phyloP scores from a whole-genome alignment of 2,888 invertebrate genomes.

The Aleiodes testaceus region DNA sequence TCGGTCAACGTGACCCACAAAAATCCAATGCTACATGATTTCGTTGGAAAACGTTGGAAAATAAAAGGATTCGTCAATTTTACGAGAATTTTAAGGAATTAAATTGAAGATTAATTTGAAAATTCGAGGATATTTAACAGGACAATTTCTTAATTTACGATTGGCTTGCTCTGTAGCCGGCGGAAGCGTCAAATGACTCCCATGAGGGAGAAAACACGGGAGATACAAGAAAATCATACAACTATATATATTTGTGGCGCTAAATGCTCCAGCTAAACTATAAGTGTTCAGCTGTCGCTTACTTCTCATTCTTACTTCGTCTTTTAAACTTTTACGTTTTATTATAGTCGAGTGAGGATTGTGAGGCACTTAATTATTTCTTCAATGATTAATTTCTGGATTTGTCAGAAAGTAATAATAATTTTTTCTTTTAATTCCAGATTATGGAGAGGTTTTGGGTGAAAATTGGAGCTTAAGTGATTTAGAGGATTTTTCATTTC shows the following conservation, averaged over 20 bases:
- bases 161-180: constrained; percentile 36
- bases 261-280: constrained; percentile 50
- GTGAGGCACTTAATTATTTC: too few relatives aligned
- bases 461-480: not conserved
- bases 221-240: constrained; percentile 39
- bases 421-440: not conserved
- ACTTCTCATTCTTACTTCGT: constrained; percentile 54
- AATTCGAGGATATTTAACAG: not conserved
- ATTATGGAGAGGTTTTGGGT: not conserved
- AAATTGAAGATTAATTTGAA: not conserved
- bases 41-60: not conserved
- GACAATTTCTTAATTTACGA: constrained; percentile 32
- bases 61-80: too few relatives aligned
- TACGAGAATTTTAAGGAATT: too few relatives aligned
- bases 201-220: constrained; percentile 30
- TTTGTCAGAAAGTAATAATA: not conserved
- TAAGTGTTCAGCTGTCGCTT: constrained; percentile 69
- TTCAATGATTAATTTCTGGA: too few relatives aligned
- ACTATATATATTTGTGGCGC: constrained; percentile 41
- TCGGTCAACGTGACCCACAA: constrained; percentile 17
- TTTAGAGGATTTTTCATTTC: not conserved
- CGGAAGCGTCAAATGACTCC: constrained; percentile 42
- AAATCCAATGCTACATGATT: constrained; percentile 2
- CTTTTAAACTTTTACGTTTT: constrained; percentile 23
- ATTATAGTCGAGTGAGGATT: constrained; percentile 7